These are phyloP conservation scores for Astur gentilis DNA, from an alignment of 2,113 vertebrate genomes.

Conservation along the genomic window DNA sequence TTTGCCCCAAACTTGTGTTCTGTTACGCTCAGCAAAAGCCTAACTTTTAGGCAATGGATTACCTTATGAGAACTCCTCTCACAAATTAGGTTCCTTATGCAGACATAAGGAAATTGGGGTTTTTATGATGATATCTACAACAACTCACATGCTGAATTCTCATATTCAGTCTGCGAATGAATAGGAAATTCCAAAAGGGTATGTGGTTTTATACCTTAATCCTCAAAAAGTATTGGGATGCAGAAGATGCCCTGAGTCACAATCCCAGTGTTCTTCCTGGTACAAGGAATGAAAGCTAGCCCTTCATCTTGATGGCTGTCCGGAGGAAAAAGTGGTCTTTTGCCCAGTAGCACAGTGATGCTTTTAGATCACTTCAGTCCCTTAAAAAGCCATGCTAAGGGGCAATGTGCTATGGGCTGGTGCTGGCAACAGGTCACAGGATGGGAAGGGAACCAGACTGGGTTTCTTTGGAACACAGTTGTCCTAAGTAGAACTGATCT, in stretches of 20 bases:
- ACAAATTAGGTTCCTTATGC: neutral
- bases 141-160: neutral
- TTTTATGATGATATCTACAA: neutral
- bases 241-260: neutral
- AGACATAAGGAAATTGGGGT: neutral
- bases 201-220: neutral
- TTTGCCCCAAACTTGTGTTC: neutral
- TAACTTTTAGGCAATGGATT: neutral
- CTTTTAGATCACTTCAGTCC: neutral
- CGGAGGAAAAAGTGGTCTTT: neutral
- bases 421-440: neutral
- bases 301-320: neutral
- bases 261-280: neutral
- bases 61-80: neutral
- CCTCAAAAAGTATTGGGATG: neutral
- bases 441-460: neutral
- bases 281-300: neutral
- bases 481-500: neutral
- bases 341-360: neutral
- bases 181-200: neutral
- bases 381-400: neutral
- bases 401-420: neutral
- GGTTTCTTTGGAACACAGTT: neutral
- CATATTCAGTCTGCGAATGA: neutral
- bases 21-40: neutral